A percentile compares a stretch with the other conserved stretches of the same genome.
Evolutionary conservation across 1,140 invertebrate genomes (phyloP).

Genomic region (Drosophila chauvacae): DNA sequence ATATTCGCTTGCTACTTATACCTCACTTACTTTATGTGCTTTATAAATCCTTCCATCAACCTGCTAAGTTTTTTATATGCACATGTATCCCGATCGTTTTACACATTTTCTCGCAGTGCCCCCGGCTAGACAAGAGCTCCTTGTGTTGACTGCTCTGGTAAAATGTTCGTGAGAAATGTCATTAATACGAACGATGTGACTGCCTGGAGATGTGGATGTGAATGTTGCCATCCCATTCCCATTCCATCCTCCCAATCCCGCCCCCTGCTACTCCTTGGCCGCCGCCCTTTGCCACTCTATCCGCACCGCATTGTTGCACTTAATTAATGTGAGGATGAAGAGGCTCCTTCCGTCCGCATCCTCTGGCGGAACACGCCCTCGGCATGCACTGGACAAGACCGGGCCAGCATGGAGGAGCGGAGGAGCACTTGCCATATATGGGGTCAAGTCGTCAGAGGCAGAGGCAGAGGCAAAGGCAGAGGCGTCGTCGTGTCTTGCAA

Average conservation of each 20-base stretch:
- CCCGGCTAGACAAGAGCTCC: constrained; percentile 27
- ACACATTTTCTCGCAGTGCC: constrained; percentile 14
- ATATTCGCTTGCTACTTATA: not conserved
- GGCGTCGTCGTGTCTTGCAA: constrained; percentile 62
- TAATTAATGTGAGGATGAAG: constrained; percentile 73
- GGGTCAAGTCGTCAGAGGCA: constrained; percentile 71
- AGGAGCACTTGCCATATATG: constrained; percentile 49
- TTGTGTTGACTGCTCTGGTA: constrained; percentile 60
- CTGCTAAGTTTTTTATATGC: not conserved
- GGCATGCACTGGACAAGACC: constrained; percentile 44
- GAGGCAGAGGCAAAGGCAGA: constrained; percentile 60
- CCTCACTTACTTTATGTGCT: not conserved
- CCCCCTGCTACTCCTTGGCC: constrained; percentile 2
- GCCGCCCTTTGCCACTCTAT: constrained; percentile 39
- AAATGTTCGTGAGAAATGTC: constrained; percentile 82
- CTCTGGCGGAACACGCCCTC: constrained; percentile 59
- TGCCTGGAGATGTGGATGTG: constrained; percentile 60
- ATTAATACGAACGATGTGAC: constrained; percentile 79
- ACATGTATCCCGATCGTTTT: not conserved
- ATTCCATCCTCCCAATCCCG: constrained; percentile 4
- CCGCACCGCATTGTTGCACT: constrained; percentile 74
- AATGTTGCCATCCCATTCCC: constrained; percentile 14
- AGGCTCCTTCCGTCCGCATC: constrained; percentile 41
- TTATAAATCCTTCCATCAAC: not conserved
- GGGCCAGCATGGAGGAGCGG: not conserved